phyloP scores from a whole-genome alignment of 2,888 invertebrate genomes.

The Dioctria rufipes region DNA sequence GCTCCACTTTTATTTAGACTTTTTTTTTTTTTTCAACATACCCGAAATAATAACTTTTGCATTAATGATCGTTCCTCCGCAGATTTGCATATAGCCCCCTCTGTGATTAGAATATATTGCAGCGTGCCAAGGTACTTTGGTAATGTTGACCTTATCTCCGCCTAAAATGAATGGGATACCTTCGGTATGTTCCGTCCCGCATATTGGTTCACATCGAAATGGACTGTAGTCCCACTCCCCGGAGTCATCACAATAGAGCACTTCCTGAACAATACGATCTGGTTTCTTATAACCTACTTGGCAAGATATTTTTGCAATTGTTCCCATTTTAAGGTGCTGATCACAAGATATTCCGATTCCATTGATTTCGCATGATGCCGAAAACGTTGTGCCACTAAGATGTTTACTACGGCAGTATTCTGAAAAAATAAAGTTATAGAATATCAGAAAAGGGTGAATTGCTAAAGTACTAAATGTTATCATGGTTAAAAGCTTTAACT shows the following conservation, averaged over 20 bases:
- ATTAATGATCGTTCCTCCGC: constrained; percentile 61
- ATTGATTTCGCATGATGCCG: not conserved
- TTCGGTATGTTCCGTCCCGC: constrained; percentile 47
- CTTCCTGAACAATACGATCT: not conserved
- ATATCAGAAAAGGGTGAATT: not conserved
- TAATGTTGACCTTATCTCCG: constrained; percentile 55
- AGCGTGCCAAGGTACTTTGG: constrained; percentile 62
- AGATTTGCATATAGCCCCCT: constrained; percentile 55
- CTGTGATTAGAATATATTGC: constrained; percentile 54
- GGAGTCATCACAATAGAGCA: constrained; percentile 45
- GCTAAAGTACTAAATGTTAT: not conserved
- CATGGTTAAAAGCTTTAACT: not conserved
- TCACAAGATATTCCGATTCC: not conserved
- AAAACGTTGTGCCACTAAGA: constrained; percentile 23
- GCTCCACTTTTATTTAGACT: not conserved
- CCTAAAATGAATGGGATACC: constrained; percentile 54
- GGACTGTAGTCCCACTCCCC: constrained; percentile 57
- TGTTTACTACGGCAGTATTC: constrained; percentile 39
- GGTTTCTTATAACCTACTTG: constrained; percentile 49
- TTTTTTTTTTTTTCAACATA: constrained; percentile 13
- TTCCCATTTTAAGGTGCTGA: not conserved
- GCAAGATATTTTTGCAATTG: constrained; percentile 26
- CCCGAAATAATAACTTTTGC: constrained; percentile 60
- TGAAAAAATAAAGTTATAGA: not conserved
- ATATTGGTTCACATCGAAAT: constrained; percentile 53